Conservation (phyloP, 2,888 invertebrate genomes). For the Caenorhabditis japonica region DNA sequence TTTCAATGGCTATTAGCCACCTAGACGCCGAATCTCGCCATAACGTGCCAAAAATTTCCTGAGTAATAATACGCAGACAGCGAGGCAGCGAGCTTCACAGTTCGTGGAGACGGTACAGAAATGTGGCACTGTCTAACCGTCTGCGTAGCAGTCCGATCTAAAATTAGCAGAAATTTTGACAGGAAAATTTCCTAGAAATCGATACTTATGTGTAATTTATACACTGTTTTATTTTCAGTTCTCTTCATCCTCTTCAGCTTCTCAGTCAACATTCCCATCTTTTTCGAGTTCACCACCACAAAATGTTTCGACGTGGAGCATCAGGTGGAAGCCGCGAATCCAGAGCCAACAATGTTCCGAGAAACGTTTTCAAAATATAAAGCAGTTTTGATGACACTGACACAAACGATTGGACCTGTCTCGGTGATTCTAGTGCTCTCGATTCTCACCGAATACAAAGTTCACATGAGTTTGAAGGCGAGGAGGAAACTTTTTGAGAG, state of each 20-base stretch:
- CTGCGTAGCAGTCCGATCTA: too few species aligned
- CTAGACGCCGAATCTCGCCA: too few species aligned
- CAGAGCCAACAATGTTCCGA: slow-evolving; percentile 69
- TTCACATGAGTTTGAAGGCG: slow-evolving; percentile 69
- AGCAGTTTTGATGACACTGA: slow-evolving; percentile 69
- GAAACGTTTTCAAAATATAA: slow-evolving; percentile 64
- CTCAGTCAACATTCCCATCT: slow-evolving; percentile 71
- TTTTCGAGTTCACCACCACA: slow-evolving; percentile 72
- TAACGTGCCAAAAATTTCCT: too few species aligned
- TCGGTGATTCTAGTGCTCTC: slow-evolving; percentile 71
- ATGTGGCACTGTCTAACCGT: too few species aligned
- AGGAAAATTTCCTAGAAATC: too few species aligned
- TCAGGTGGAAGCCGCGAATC: slow-evolving; percentile 60
- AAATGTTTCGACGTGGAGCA: slow-evolving; percentile 68
- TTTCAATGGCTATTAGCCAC: too few species aligned
- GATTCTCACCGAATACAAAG: slow-evolving; percentile 71
- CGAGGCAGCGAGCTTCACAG: too few species aligned
- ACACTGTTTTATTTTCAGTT: slow-evolving; percentile 67
- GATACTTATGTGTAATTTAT: too few species aligned
- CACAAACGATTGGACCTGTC: slow-evolving; percentile 74
- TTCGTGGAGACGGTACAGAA: too few species aligned
- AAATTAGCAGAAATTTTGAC: too few species aligned
- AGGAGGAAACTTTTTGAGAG: slow-evolving; percentile 75
- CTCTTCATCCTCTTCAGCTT: slow-evolving; percentile 68
- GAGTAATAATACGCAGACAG: too few species aligned